Evolutionary conservation across 1,140 invertebrate genomes (phyloP).

Genomic region (Tigriopus japonicus): DNA sequence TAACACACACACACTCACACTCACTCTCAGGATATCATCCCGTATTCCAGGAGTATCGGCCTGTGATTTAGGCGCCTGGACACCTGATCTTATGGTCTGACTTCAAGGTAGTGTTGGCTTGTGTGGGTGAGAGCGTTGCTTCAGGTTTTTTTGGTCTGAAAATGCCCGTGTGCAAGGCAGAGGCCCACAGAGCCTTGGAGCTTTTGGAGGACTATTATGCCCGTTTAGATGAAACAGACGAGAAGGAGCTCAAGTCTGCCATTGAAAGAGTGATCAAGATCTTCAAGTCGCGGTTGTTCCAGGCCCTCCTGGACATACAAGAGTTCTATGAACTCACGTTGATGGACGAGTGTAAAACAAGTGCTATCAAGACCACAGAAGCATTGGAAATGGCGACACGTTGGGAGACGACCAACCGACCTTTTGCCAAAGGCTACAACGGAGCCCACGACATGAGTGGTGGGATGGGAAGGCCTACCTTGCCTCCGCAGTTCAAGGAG

Average conservation of each 20-base stretch:
- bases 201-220: constrained; percentile 91
- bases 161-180: constrained; percentile 32
- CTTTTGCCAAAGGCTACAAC: constrained; percentile 20
- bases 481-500: neutral
- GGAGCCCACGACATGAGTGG: neutral
- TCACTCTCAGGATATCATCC: too few species aligned
- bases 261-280: constrained; percentile 93
- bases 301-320: constrained; percentile 61
- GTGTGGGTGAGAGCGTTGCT: too few species aligned
- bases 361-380: constrained; percentile 85
- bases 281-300: constrained; percentile 71
- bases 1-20: too few species aligned
- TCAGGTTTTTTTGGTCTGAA: too few species aligned
- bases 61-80: too few species aligned
- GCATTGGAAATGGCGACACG: constrained; percentile 86
- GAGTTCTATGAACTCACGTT: constrained; percentile 95
- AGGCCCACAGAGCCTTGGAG: constrained; percentile 89
- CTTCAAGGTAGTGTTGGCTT: too few species aligned
- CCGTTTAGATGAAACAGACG: constrained; percentile 70
- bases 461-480: neutral
- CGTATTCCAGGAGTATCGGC: too few species aligned
- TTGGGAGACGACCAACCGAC: constrained; percentile 59
- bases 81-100: too few species aligned
- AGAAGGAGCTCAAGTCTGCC: constrained; percentile 76
- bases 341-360: constrained; percentile 79